phyloP scores from a whole-genome alignment of 1,140 invertebrate species.

The Procambarus virginalis region DNA sequence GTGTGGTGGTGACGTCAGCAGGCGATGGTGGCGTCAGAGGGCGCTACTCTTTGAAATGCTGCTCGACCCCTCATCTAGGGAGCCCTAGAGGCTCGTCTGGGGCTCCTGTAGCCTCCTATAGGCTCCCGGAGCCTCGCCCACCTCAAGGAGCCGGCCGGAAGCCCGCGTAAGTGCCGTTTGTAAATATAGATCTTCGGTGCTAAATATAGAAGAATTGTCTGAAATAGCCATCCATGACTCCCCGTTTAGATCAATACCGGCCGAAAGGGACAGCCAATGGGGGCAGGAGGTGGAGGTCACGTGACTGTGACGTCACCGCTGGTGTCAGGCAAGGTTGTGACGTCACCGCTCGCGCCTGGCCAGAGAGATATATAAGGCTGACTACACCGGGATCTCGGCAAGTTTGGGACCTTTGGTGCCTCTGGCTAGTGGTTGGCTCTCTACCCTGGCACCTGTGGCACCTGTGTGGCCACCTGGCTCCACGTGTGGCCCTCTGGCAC shows the following conservation, averaged over 20 bases:
- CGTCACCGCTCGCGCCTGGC: slow-evolving; percentile 12
- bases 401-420: slow-evolving; percentile 20
- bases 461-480: neutral
- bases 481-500: neutral
- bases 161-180: neutral
- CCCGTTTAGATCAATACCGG: slow-evolving; percentile 32
- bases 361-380: slow-evolving; percentile 31
- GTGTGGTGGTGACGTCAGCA: too few relatives aligned
- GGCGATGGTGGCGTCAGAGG: too few relatives aligned
- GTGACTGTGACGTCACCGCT: slow-evolving; percentile 28
- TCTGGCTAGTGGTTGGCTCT: neutral
- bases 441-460: neutral
- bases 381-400: slow-evolving; percentile 11
- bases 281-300: neutral
- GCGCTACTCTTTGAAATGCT: too few relatives aligned
- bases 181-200: slow-evolving; percentile 41
- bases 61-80: too few relatives aligned
- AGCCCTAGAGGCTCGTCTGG: too few relatives aligned
- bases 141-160: neutral
- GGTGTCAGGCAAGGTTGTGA: slow-evolving; percentile 44
- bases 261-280: slow-evolving; percentile 7
- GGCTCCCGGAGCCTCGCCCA: neutral
- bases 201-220: slow-evolving; percentile 58
- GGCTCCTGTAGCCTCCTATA: neutral
- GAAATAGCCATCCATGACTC: slow-evolving; percentile 35